These are phyloP conservation scores for Pangasius larnaudii DNA, from an alignment of 2,797 vertebrate genomes.

Conservation along the genomic window DNA sequence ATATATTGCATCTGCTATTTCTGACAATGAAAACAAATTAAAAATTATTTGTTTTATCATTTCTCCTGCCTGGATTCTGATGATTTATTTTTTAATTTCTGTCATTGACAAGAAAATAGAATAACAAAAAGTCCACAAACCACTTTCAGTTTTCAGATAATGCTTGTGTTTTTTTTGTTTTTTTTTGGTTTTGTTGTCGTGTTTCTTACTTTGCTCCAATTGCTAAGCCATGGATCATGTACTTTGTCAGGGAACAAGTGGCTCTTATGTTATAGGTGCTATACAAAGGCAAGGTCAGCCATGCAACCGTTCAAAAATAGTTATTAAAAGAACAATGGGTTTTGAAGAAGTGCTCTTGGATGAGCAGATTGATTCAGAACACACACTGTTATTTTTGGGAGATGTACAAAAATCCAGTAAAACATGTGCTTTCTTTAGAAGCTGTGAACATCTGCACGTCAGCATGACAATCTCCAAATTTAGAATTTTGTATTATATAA, in stretches of 20 bases:
- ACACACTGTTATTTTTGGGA: neutral
- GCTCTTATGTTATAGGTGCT: neutral
- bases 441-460: constrained; percentile 12
- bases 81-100: neutral
- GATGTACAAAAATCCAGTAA: constrained; percentile 2
- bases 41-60: neutral
- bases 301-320: neutral
- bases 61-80: neutral
- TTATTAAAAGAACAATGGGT: neutral
- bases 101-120: neutral
- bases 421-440: constrained; percentile 8
- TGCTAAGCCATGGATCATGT: neutral
- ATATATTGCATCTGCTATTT: neutral
- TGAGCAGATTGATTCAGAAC: constrained; percentile 8
- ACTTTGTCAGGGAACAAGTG: neutral
- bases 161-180: neutral
- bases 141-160: neutral
- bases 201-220: neutral
- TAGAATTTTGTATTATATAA: constrained; percentile 21
- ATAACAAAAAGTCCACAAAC: neutral
- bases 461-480: constrained; percentile 10
- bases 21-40: neutral
- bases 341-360: neutral
- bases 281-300: neutral
- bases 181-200: neutral